phyloP scores from a whole-genome alignment of 2,797 vertebrate genomes.

The Caiman crocodilus region DNA sequence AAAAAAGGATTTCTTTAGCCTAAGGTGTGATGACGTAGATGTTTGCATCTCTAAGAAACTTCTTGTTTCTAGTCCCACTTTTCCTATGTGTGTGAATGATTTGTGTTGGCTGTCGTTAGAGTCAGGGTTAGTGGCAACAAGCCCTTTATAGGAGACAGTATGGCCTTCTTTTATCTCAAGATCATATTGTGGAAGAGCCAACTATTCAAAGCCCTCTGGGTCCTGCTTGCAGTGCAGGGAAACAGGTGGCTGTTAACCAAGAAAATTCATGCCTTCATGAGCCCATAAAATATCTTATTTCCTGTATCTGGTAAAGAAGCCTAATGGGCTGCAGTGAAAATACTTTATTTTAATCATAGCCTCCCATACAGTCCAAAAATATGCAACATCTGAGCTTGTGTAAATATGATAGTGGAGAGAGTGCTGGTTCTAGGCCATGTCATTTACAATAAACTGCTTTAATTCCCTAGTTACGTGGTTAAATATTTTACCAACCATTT shows the following conservation, averaged over 20 bases:
- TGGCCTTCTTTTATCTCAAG: background rate
- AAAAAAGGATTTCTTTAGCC: background rate
- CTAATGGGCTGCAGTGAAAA: background rate
- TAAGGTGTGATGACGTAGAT: background rate
- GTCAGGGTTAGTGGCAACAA: background rate
- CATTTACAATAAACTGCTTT: constrained; percentile 53
- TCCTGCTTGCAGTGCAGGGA: background rate
- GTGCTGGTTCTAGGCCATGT: constrained; percentile 56
- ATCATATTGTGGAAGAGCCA: background rate
- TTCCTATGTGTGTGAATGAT: background rate
- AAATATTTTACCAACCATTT: constrained; percentile 63
- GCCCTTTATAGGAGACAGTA: background rate
- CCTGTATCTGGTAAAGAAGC: background rate
- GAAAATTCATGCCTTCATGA: background rate
- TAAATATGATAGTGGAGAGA: background rate
- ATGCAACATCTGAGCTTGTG: background rate
- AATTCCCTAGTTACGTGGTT: constrained; percentile 66
- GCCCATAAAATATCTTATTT: background rate
- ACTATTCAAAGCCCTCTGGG: background rate
- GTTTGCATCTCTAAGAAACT: background rate
- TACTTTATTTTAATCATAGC: background rate
- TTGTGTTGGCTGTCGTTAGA: background rate
- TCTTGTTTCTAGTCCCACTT: background rate
- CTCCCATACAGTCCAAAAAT: background rate
- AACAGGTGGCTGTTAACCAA: background rate